These are phyloP conservation scores for Clusia tigrina DNA, from an alignment of 2,888 invertebrate genomes.

Conservation along the genomic window DNA sequence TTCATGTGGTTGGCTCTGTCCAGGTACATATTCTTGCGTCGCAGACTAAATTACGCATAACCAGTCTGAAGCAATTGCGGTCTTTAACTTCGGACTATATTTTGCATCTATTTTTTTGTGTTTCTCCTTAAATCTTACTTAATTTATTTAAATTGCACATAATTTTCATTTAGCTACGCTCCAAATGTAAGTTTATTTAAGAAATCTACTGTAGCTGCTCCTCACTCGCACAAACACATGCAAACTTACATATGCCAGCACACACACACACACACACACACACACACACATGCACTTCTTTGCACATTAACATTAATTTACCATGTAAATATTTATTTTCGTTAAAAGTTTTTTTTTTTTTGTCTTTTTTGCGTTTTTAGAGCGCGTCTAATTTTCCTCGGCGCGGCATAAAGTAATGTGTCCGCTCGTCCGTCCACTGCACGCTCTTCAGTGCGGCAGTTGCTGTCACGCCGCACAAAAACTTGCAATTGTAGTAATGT, in stretches of 20 bases:
- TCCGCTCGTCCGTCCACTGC: slow-evolving; percentile 7
- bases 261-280: slow-evolving; percentile 34
- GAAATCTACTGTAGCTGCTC: slow-evolving; percentile 39
- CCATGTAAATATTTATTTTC: slow-evolving; percentile 57
- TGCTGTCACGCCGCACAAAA: background rate
- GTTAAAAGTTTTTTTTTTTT: slow-evolving; percentile 28
- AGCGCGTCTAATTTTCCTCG: slow-evolving; percentile 45
- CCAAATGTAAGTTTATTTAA: slow-evolving; percentile 47
- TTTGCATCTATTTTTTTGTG: too few relatives aligned
- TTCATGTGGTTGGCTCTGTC: too few relatives aligned
- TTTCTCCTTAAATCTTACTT: background rate
- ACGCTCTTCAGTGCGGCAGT: background rate
- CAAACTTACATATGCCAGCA: slow-evolving; percentile 23
- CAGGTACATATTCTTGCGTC: too few relatives aligned
- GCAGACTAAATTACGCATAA: too few relatives aligned
- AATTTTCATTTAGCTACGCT: slow-evolving; percentile 44
- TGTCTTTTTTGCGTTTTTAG: slow-evolving; percentile 41
- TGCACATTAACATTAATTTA: slow-evolving; percentile 52
- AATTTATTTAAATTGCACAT: background rate
- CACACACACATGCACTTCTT: slow-evolving; percentile 36
- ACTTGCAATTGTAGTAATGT: too few relatives aligned
- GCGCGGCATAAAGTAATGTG: background rate
- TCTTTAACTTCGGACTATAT: too few relatives aligned
- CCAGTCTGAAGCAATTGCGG: too few relatives aligned
- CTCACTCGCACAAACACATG: slow-evolving; percentile 38